Base-by-base conservation (phyloP, 2,113 vertebrate species). In the Spermophilus dauricus region DNA sequence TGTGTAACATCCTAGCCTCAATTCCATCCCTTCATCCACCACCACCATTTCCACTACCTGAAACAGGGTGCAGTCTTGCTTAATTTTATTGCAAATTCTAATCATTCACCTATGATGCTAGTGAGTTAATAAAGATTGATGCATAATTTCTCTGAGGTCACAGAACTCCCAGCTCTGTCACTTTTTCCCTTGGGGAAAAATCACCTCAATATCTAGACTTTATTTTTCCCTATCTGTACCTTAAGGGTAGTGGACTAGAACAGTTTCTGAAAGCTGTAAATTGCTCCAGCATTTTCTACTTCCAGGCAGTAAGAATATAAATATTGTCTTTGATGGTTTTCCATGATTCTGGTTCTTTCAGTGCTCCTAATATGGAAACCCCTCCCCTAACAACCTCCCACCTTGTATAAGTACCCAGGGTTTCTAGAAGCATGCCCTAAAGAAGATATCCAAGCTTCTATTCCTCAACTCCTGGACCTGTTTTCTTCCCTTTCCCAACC, bases 321-420 rank as follows among this genome's bases (percentile, higher is more conserved):
- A 78, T 39, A 73, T 69, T 89, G 24, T 67, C 61, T 92, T 91
- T 92, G 61, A 93, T 89, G 22, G 73, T 89, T 89, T 89, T 16
- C 14, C 16, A 92, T 73, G 77, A 67, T 94, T 37, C 65, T 70
- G 32, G 63, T 73, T 45, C 12, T 87, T 78, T 94, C 42, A 69
- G 34, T 84, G 24, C 4, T 88, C 34, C 51, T 85, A 93, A 93
- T 92, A 61, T 67, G 45, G 61, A 92, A 93, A 91, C 7, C 34
- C 94, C 32, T 76, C n/a, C 48, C 4, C 20, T 16, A 26, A 75
- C 22, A 93, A 69, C 14, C 24, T 69, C 58, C 22, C 32, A 76
- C 14, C 34, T 88, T 37, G n/a, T 26, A 9, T 61, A 94, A 91
- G 58, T 72, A 53, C 13, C 88, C 58, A 34, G 11, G 7, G 1